Conservation (phyloP, 2,113 vertebrate genomes). For the Ochotona princeps region DNA sequence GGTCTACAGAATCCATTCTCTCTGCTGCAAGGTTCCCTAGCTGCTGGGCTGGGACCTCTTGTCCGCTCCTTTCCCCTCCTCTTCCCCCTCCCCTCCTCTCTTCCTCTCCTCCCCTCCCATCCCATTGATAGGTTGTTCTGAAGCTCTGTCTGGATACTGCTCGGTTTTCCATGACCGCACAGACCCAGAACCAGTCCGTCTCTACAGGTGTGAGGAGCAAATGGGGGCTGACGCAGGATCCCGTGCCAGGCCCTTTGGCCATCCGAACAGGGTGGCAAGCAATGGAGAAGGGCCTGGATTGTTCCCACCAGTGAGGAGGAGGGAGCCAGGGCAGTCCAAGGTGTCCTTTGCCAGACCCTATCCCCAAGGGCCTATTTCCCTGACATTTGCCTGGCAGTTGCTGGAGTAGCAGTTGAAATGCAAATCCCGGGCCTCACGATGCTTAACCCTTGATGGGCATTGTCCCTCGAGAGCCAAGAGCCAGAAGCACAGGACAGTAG, state of each 20-base stretch:
- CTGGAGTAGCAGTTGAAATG: slow-evolving; percentile 13
- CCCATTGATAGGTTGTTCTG: too few relatives aligned
- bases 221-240: not conserved
- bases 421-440: not conserved
- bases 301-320: not conserved
- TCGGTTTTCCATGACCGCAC: not conserved
- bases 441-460: not conserved
- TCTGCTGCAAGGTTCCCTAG: too few relatives aligned
- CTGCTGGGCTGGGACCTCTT: too few relatives aligned
- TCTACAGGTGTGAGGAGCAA: not conserved
- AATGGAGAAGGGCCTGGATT: not conserved
- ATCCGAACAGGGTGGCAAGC: not conserved
- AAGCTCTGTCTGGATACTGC: too few relatives aligned
- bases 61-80: too few relatives aligned
- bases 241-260: not conserved
- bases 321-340: not conserved
- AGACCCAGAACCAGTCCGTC: not conserved
- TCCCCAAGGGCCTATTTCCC: slow-evolving; percentile 25
- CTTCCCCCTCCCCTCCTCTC: too few relatives aligned
- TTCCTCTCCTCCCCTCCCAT: too few relatives aligned
- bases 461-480: not conserved
- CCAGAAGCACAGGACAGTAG: rapidly evolving
- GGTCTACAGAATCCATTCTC: too few relatives aligned
- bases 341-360: not conserved
- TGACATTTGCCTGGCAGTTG: slow-evolving; percentile 63